Base-by-base conservation (phyloP, 2,113 vertebrate species). In the Oxyruncus cristatus region DNA sequence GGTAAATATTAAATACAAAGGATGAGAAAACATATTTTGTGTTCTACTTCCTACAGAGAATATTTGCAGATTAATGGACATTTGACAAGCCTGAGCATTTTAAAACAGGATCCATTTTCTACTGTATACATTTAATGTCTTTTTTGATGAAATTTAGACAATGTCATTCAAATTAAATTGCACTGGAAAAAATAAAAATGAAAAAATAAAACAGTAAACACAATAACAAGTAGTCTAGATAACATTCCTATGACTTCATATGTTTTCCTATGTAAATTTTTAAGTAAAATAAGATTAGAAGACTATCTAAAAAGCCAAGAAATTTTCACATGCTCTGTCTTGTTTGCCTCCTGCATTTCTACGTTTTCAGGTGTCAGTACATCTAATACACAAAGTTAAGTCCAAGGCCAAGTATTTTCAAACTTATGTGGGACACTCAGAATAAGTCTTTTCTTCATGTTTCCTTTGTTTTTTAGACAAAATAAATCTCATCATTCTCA, bases 1-100 rank as follows among this genome's bases (percentile, higher is more conserved):
- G 97, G 96, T 98, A 98, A 98, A 98, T 98, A 98, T 95, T 96
- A 97, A 97, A 97, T 91, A 95, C 72, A 95, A 84, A 96, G 71
- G 79, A 92, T 94, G 37, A 74, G 92, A 95, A 97, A 98, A 97
- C 82, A 94, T 49, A 80, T 61, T 89, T 93, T 92, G 56, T 85
- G 88, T 96, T 93, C 82, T 84, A 71, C 93, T 96, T 97, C 62
- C 72, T 94, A 92, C 93, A 37, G 18, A 61, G 65, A 55, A 92
- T 96, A 65, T 86, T 96, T 91, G 70, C 39, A 95, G 42, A 86
- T 94, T 93, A 95, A 90, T 62, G 91, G 92, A 96, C 66, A 92
- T 59, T 23, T 93, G 96, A 94, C 84, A 91, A 33, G 52, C 37
- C 49, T 59, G 65, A 92, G 35, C 13, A 12, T 95, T 97, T 95